Evolutionary conservation across 2,113 vertebrate species (phyloP).

Genomic region (Chitala chitala): DNA sequence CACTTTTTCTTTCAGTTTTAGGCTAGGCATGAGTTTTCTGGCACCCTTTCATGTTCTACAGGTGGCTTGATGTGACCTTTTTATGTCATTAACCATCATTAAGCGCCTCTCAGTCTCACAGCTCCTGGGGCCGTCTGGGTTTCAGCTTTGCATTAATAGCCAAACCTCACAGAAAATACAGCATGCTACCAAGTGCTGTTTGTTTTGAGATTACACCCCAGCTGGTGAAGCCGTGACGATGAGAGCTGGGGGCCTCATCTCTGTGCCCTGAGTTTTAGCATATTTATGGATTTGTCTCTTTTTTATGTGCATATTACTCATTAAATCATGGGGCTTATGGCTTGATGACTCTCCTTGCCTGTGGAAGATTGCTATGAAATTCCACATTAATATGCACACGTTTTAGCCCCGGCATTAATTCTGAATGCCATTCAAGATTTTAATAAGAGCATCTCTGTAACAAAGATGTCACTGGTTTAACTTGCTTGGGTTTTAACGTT

Average conservation of each 20-base stretch:
- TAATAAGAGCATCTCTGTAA: constrained; percentile 20
- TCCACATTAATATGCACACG: constrained; percentile 23
- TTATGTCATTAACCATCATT: constrained; percentile 24
- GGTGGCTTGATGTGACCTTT: constrained; percentile 30
- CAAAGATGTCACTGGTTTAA: constrained; percentile 16
- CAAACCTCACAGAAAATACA: neutral
- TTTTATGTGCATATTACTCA: constrained; percentile 33
- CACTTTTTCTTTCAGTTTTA: neutral
- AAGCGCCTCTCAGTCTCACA: too few species aligned
- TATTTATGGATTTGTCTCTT: constrained; percentile 38
- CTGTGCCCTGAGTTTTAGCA: neutral
- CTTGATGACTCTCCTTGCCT: constrained; percentile 29
- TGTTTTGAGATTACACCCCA: neutral
- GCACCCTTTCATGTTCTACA: too few species aligned
- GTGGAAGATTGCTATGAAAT: constrained; percentile 27
- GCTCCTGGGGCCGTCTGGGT: neutral
- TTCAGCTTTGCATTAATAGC: neutral
- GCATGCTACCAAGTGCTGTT: neutral
- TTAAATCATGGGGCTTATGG: constrained; percentile 38
- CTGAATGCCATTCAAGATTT: constrained; percentile 16
- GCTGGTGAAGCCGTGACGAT: constrained; percentile 8
- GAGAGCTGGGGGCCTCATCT: constrained; percentile 17
- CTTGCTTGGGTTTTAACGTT: neutral
- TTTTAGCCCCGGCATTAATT: constrained; percentile 10
- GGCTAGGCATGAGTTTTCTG: constrained; percentile 17